Base-by-base conservation (phyloP, 2,797 vertebrate genomes). In the Semaprochilodus insignis region DNA sequence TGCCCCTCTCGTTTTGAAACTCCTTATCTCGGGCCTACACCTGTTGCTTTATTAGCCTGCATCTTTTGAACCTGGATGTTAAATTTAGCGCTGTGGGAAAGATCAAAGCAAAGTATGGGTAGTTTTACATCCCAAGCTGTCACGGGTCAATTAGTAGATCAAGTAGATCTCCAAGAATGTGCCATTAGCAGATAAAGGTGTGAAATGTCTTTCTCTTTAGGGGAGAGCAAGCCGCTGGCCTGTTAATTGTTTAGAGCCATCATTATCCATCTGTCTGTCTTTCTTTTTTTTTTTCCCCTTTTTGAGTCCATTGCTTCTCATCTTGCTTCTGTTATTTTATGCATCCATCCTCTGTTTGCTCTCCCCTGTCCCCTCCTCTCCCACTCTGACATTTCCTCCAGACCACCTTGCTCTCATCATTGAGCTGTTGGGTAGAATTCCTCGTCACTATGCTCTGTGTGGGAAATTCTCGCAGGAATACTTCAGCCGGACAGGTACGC, bases 401-500 rank as follows among this genome's bases (percentile, higher is more conserved):
- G 94, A 96, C 93, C 95, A 96, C 89, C 92, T 95, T 84, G 94
- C 91, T 67, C 93, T 94, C 85, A 94, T 94, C 91, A 95, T 94
- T 89, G 94, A 96, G 90, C 94, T 96, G 91, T 93, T 96, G 78
- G 95, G 95, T 92, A 93, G 94, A 94, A 93, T 96, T 88, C 95
- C 95, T 90, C 91, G 92, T 85, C 91, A 92, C 88, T 94, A 92
- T 94, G 93, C 93, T 85, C 93, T 95, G 90, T 93, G 90, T 88
- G 95, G 95, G 93, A 96, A 96, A 94, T 95, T 93, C 85, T 95
- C 95, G 88, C 94, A 95, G 94, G 95, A 95, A 93, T 95, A 94
- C 92, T 96, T 96, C 92, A 93, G 81, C 90, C 90, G 80, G 86
- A 94, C 91, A 95, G 94, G 94, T 95, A 94, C 3, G 91, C 87